Evolutionary conservation across 1,140 invertebrate species (phyloP), one percentile per base, ranked within the genome.

Genomic region (Drosophila nannoptera): DNA sequence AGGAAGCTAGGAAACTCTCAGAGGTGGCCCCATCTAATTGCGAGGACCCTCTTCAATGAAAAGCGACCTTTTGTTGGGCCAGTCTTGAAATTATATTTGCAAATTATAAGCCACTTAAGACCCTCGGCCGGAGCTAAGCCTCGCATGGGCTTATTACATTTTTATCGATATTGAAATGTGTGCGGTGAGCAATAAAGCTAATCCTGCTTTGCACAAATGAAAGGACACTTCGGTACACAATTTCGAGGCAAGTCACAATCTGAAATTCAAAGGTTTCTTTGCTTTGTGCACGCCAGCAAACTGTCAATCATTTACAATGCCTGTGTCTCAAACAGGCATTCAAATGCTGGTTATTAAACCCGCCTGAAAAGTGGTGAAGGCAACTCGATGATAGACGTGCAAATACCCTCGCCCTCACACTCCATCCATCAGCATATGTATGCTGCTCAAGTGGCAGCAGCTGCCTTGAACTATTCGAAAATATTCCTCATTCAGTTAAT

Each of bases 231-330:
- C 49, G 56, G 36, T 38, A 22, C 40, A 9, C 56, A 48, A 56
- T 58, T 49, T 56, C 22, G 11, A 46, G 16, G 9, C 32, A 49
- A 58, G 32, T n/a, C 32, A 48, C 48, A 64, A 48, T 32, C 5
- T 9, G 16, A 45, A 5, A 29, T 8, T 45, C 43, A 45, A 46
- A 22, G 29, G 32, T 33, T 14, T n/a, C 7, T 31, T 32, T 22
- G 22, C 45, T 65, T 65, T 50, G 35, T 33, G 36, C 33, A 2
- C 22, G 1, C 22, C 22, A 50, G 2, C 12, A 3, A n/a, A n/a
- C 32, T 42, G 35, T 49, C 63, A 58, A 38, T 50, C 63, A 65
- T 3, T 29, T 9, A 12, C 63, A 65, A 36, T n/a, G 33, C 7
- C 22, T 29, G 22, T 29, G 22, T 7, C 42, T 16, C n/a, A 7